Evolutionary conservation across 2,113 vertebrate genomes (phyloP), one percentile per base, ranked within the genome.

Genomic region (Heterotilapia buettikoferi): DNA sequence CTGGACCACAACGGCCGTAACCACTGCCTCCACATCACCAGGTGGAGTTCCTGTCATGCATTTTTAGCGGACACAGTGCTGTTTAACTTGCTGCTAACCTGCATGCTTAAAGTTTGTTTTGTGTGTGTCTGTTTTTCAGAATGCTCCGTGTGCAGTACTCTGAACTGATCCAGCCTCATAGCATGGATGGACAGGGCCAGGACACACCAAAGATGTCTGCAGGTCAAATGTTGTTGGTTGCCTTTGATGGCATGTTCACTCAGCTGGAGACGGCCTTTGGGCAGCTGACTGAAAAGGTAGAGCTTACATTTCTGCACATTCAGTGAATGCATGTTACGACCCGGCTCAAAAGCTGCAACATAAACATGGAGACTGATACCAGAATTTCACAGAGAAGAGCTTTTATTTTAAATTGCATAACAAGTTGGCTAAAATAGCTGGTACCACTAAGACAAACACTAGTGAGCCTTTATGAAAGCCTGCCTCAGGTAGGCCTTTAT

Each of bases 221-320:
- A 6, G 99, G 99, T 9, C 99, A 99, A 92, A 99, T 99, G 99
- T 94, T 99, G 90, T 91, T 99, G 94, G 98, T 99, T 45, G 99
- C 99, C 61, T 99, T 99, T 93, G 98, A 99, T 79, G 99, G 99
- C 93, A 99, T 99, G 98, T 99, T 99, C 94, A 98, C 98, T 18
- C 99, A 99, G 94, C 97, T 99, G 57, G 98, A 99, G 96, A 97
- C 97, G 9, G 98, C 99, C 8, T 99, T 99, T 93, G 97, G 97
- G 10, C 97, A 98, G 90, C 95, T 99, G 90, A 97, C 98, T 87
- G 99, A 99, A 71, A 99, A 99, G 98, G 99, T 99, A 97, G 8
- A 0, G 43, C 26, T 50, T 5, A 6, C 71, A 1, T 78, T 78
- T 5, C 16, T 78, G 16, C 43, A 50, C 16, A 31, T 78, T 78